Evolutionary conservation across 53 echinoderm and acorn worm genomes (phyloP).

Genomic region (Temnopleurus reevesii): DNA sequence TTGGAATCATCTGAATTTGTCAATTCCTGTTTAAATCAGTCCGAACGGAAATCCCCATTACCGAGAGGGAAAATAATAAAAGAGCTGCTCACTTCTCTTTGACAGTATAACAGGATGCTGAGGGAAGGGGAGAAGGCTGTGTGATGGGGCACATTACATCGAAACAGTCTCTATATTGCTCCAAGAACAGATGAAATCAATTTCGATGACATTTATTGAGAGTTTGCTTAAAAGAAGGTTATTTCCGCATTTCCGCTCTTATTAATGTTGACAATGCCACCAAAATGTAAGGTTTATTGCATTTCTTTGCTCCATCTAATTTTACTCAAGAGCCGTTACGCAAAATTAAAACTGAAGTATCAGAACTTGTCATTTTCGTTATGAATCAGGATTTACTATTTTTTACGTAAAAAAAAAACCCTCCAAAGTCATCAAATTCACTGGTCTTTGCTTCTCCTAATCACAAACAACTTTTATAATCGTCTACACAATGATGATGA

Average conservation of each 20-base stretch:
- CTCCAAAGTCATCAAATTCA: too few relatives aligned
- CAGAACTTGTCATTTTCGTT: neutral
- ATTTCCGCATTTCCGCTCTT: constrained; percentile 13
- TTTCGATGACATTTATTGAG: constrained; percentile 31
- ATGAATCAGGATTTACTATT: too few relatives aligned
- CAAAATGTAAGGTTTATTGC: neutral
- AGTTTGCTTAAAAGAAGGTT: neutral
- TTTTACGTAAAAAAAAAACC: too few relatives aligned
- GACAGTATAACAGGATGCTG: neutral
- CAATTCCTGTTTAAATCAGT: constrained; percentile 44
- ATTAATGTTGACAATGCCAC: constrained; percentile 17
- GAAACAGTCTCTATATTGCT: neutral
- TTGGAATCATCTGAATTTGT: constrained; percentile 25
- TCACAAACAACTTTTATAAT: too few relatives aligned
- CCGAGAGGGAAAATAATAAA: constrained; percentile 35
- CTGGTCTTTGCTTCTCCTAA: too few relatives aligned
- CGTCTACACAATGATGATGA: too few relatives aligned
- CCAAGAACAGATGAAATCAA: constrained; percentile 12
- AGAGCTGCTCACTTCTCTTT: constrained; percentile 32
- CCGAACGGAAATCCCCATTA: constrained; percentile 47
- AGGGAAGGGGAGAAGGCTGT: constrained; percentile 28
- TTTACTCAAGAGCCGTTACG: neutral
- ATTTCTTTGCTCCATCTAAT: neutral
- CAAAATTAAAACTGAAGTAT: neutral
- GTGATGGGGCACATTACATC: neutral